Base-by-base conservation (phyloP, 2,888 invertebrate species). In the Drosophila mulleri region DNA sequence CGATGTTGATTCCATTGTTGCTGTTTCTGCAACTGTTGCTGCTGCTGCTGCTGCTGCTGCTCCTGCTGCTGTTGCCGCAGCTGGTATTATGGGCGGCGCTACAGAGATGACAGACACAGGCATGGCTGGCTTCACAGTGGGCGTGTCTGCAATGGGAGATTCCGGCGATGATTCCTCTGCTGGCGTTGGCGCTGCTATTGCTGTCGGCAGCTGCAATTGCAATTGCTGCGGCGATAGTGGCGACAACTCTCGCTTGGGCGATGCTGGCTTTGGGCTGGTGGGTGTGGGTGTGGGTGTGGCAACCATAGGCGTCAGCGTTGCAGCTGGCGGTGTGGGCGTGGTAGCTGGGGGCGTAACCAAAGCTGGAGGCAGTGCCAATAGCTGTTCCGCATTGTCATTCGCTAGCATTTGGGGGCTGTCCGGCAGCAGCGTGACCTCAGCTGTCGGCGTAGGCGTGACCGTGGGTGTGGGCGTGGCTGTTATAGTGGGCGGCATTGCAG, bases 91-190 rank as follows among this genome's bases (percentile, higher is more conserved):
- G 7, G 84, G 69, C 3, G 83, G 88, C 0, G 87, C 87, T 44
- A 88, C 88, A 0, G 84, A 86, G 26, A 84, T 84, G 0, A 84
- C 84, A 1, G 84, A 84, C 1, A 84, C 83, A 7, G 87, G 66
- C 67, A 74, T 79, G 1, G 80, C 73, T 1, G 79, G 67, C n/a
- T 67, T 69, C 0, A 14, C 52, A 11, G 53, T 16, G 0, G 44
- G 26, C 35, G 57, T 26, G 16, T 35, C 45, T 11, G 23, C 48
- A 32, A 39, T 37, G 35, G 61, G 26, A 20, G 39, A 14, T 23
- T 41, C 42, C 29, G 52, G 16, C 16, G 64, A 11, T 16, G 59
- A 7, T 26, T 20, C 18, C 7, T 23, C 39, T 16, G 14, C 14
- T 35, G 20, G 8, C 12, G 26, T 14, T 20, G 41, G 32, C 29